Evolutionary conservation across 2,113 vertebrate species (phyloP).

Genomic region (Otis tarda): DNA sequence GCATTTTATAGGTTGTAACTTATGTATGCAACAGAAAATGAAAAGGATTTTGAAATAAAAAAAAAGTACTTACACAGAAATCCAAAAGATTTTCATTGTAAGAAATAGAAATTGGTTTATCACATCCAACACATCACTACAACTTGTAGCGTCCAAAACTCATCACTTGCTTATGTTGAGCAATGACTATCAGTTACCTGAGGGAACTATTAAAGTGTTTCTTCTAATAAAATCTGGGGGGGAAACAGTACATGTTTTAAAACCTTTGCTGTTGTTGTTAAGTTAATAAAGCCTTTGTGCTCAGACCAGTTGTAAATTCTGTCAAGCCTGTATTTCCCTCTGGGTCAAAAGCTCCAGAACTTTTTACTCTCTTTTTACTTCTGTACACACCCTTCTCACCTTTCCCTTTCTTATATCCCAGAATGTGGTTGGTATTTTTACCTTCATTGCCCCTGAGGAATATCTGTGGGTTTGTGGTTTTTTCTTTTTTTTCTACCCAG

Average conservation of each 20-base stretch:
- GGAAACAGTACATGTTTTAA: not conserved
- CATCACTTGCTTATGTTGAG: constrained; percentile 7
- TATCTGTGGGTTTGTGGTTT: not conserved
- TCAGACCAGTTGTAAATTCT: constrained; percentile 10
- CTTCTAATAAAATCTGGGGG: constrained; percentile 14
- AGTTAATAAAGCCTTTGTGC: constrained; percentile 39
- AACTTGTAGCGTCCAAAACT: not conserved
- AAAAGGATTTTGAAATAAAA: not conserved
- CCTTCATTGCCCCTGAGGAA: not conserved
- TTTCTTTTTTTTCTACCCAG: not conserved
- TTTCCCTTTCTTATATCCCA: not conserved
- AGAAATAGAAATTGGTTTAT: not conserved
- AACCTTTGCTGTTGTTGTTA: not conserved
- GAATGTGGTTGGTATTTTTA: not conserved
- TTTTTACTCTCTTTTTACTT: not conserved
- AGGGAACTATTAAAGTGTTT: constrained; percentile 8
- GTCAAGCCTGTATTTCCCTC: constrained; percentile 8
- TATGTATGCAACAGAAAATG: not conserved
- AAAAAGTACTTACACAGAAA: not conserved
- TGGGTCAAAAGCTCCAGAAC: not conserved
- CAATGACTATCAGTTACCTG: not conserved
- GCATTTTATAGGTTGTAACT: not conserved
- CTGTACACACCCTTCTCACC: not conserved
- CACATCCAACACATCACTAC: not conserved
- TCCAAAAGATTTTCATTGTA: not conserved